Conservation (phyloP, 2,888 invertebrate species). For the Zelleria hepariella region DNA sequence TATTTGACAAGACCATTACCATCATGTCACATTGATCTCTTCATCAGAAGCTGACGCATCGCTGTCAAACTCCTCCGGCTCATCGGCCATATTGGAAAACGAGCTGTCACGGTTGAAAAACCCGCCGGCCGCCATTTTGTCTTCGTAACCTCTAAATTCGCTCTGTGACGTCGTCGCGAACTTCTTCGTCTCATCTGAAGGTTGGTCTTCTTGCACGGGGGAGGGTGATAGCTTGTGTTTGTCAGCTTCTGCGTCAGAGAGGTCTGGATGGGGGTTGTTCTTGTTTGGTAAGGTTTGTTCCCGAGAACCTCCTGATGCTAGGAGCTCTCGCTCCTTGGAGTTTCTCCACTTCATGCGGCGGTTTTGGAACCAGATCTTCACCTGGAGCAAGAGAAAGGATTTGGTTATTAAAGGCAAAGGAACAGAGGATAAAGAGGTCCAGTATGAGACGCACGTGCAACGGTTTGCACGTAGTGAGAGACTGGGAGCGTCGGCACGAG, state of each 20-base stretch:
- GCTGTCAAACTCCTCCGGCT: conserved; percentile 54
- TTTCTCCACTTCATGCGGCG: conserved; percentile 99
- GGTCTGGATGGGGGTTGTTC: conserved; percentile 95
- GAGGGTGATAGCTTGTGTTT: conserved; percentile 78
- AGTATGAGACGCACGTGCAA: no score
- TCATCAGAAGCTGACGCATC: conserved; percentile 81
- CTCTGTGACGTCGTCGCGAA: conserved; percentile 43
- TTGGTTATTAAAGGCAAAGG: no score
- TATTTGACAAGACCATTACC: conserved; percentile 29
- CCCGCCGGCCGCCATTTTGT: conserved; percentile 42
- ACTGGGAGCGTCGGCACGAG: no score
- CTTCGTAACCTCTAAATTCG: conserved; percentile 41
- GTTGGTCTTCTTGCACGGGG: conserved; percentile 45
- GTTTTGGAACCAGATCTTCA: conserved; percentile 92
- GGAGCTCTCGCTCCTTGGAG: conserved; percentile 94
- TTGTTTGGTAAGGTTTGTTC: conserved; percentile 97
- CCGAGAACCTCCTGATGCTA: conserved; percentile 93
- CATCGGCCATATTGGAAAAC: conserved; percentile 53
- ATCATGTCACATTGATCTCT: conserved; percentile 92
- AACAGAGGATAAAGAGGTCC: no score
- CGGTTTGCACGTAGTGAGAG: no score
- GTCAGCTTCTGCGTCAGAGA: conserved; percentile 91
- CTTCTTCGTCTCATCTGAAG: conserved; percentile 35
- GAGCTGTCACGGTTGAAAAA: conserved; percentile 40
- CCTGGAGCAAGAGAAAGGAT: conserved; percentile 41